phyloP scores from a whole-genome alignment of 2,113 vertebrate genomes.

The Hyperopisus bebe region DNA sequence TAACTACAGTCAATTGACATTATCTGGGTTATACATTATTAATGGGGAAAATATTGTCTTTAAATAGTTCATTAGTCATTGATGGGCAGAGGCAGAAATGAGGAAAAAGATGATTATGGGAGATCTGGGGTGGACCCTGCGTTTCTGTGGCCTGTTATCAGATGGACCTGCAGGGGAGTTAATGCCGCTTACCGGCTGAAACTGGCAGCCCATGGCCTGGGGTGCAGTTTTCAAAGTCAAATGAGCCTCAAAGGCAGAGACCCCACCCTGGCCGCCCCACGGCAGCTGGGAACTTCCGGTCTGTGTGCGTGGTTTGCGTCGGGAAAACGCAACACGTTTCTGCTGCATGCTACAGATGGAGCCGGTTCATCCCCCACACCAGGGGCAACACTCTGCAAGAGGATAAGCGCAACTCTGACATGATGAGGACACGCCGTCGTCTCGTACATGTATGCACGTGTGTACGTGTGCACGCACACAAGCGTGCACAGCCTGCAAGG shows the following conservation, averaged over 20 bases:
- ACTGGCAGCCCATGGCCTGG: neutral
- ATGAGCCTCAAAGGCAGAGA: neutral
- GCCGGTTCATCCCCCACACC: neutral
- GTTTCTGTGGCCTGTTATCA: neutral
- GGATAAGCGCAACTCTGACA: neutral
- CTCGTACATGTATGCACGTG: neutral
- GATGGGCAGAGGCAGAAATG: neutral
- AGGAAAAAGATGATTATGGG: neutral
- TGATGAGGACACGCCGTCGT: neutral
- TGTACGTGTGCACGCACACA: neutral
- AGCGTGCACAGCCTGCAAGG: neutral
- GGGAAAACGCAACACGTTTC: neutral
- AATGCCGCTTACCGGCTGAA: neutral
- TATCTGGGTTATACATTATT: conserved; percentile 36
- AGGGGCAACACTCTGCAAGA: neutral
- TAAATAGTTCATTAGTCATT: conserved; percentile 26
- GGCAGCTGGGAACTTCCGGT: neutral
- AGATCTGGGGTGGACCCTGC: neutral
- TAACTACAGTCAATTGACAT: conserved; percentile 31
- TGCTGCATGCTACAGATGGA: neutral
- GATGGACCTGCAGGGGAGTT: neutral
- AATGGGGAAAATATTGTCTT: conserved; percentile 34
- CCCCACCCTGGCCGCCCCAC: neutral
- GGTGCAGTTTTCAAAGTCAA: neutral
- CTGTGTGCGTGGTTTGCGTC: neutral